Evolutionary conservation across 2,797 vertebrate genomes (phyloP), one percentile per base, ranked within the genome.

Genomic region (Chanos chanos): DNA sequence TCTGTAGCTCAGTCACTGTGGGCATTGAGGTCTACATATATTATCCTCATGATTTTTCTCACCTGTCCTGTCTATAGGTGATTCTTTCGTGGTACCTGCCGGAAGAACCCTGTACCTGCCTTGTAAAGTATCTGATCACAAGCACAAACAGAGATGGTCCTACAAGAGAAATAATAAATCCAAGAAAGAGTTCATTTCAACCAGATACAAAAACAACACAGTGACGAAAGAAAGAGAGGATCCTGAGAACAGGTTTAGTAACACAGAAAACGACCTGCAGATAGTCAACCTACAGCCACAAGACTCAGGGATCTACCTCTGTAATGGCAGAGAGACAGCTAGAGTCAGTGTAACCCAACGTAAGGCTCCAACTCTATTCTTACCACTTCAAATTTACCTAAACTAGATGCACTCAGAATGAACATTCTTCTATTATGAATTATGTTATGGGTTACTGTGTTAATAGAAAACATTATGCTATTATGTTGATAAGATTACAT

Each of bases 21-120:
- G 12, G 12, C 2, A 22, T 28, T 28, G 22, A 27, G 5, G 22
- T 4, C 9, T 12, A 16, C 16, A 15, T 13, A 15, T 22, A 1
- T 24, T 3, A 36, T 12, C 25, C 18, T 9, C 18, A 19, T 19
- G 19, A 16, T 45, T n/a, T 15, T 15, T 8, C 8, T 16, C 37
- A 9, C 2, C 22, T 58, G n/a, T 25, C 4, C 15, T 31, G 7
- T 39, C 41, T 19, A 19, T 73, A 86, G 85, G 75, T 1, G 3
- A 0, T 0, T 41, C 60, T 16, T 70, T 79, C 18, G 0, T 0
- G 0, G 73, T 83, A 43, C 25, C 71, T 2, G 68, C 45, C 0
- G 85, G 84, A 9, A 27, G 80, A 37, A 83, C 79, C 0, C 75
- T 86, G 68, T 65, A 84, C 56, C 73, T 87, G 1, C 76, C 78